Base-by-base conservation (phyloP, 2,888 invertebrate species). In the Julus scandinavius region DNA sequence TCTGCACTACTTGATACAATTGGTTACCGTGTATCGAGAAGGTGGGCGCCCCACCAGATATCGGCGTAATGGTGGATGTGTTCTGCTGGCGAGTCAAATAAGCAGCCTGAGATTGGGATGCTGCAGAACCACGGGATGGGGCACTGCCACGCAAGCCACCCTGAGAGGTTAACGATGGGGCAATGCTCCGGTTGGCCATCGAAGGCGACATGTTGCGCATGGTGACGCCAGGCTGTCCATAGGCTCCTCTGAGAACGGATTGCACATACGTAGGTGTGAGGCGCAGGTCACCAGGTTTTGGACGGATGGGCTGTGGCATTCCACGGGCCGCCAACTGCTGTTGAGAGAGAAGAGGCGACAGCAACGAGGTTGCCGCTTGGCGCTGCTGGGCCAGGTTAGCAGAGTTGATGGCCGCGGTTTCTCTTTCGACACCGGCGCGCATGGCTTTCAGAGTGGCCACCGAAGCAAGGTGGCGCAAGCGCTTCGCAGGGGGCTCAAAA, bases 401-500 rank as follows among this genome's bases (percentile, higher is more conserved):
- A 41, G 87, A 84, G n/a, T 80, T 88, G 54, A 41, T 40, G 15
- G 88, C 89, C 13, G 87, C 88, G 7, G 63, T 86, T 17, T 50
- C 93, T 87, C 93, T 92, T 63, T 92, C 92, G 13, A 92, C 91
- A 38, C 92, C 91, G 41, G 90, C 89, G 38, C 90, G 89, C 41
- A 90, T 88, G 41, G 90, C 90, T 41, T 90, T 89, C 15, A 88
- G 72, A 20, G 89, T 87, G 20, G 93, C 92, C 17, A 93, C 88
- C 54, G 88, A 54, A 20, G 89, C 92, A 50, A 93, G 92, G 83
- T 93, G 86, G 20, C 90, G 86, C 49, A 86, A 87, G 41, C 89
- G 86, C 93, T 98, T 97, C 5, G 97, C 97, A 0, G 98, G 98
- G 1, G 97, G 97, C 91, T 97, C 97, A 96, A 97, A 97, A 91